These are phyloP conservation scores for Sclerurus mexicanus DNA, from an alignment of 2,113 vertebrate species.

Conservation along the genomic window DNA sequence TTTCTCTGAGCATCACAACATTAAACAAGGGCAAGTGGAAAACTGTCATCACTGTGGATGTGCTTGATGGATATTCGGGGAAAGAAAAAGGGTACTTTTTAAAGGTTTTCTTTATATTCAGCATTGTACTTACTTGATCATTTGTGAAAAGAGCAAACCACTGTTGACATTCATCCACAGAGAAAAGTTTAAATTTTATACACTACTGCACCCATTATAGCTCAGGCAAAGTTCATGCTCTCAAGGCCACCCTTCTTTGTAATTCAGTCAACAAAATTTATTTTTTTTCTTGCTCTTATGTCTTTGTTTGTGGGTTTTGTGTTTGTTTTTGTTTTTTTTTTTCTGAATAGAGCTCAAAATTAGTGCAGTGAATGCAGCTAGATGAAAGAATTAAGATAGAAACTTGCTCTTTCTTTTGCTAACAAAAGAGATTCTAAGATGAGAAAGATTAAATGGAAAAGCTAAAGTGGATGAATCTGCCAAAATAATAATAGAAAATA, in stretches of 20 bases:
- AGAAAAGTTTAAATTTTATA: conserved; percentile 45
- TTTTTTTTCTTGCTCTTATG: neutral
- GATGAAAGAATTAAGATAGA: neutral
- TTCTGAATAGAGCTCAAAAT: neutral
- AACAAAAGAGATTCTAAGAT: neutral
- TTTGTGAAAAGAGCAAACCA: conserved; percentile 39
- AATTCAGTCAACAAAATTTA: neutral
- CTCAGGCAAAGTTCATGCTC: conserved; percentile 20
- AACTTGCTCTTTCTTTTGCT: neutral
- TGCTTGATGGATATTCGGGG: neutral
- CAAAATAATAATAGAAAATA: neutral
- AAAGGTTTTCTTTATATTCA: neutral
- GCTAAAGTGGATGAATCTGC: neutral
- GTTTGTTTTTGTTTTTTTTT: neutral
- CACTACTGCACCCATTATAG: neutral
- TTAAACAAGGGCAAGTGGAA: neutral
- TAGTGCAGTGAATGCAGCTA: neutral
- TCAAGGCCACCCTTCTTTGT: neutral
- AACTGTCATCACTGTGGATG: neutral
- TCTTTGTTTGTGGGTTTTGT: neutral
- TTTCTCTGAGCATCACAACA: neutral
- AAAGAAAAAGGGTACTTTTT: neutral
- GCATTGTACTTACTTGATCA: neutral
- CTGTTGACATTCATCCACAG: neutral
- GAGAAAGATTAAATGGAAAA: neutral